Evolutionary conservation across 2,797 vertebrate genomes (phyloP).

Genomic region (Oryzias dopingdopingensis): DNA sequence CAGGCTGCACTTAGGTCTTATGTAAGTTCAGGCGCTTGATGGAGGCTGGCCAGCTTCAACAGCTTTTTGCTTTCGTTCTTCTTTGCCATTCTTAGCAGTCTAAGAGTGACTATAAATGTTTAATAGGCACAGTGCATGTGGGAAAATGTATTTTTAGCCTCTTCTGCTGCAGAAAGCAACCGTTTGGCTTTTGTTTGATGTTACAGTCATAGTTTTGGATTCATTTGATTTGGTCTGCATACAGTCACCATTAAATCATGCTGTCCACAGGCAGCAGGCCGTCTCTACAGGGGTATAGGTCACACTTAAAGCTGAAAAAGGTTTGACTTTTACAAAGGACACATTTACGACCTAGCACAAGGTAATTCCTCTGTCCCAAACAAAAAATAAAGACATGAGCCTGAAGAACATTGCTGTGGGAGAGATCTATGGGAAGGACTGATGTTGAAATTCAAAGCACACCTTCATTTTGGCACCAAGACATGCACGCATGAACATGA

Average conservation of each 20-base stretch:
- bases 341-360: slow-evolving; percentile 19
- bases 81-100: slow-evolving; percentile 73
- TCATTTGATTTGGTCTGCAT: slow-evolving; percentile 7
- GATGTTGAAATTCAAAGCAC: slow-evolving; percentile 65
- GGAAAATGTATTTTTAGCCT: slow-evolving; percentile 80
- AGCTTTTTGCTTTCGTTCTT: slow-evolving; percentile 29
- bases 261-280: slow-evolving; percentile 19
- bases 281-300: background rate
- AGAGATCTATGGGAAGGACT: slow-evolving; percentile 21
- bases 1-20: slow-evolving; percentile 62
- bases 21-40: slow-evolving; percentile 64
- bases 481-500: slow-evolving; percentile 60
- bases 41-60: slow-evolving; percentile 48
- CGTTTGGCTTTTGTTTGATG: slow-evolving; percentile 2
- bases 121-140: slow-evolving; percentile 81
- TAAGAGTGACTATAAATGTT: slow-evolving; percentile 80
- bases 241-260: slow-evolving; percentile 16
- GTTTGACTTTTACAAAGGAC: slow-evolving; percentile 8
- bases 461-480: slow-evolving; percentile 44
- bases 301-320: slow-evolving; percentile 18
- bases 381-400: slow-evolving; percentile 18
- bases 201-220: slow-evolving; percentile 37
- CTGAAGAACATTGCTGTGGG: slow-evolving; percentile 17
- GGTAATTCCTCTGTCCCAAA: slow-evolving; percentile 27
- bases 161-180: slow-evolving; percentile 39